Evolutionary conservation across 2,888 invertebrate species (phyloP).

Genomic region (Synergus japonicus): DNA sequence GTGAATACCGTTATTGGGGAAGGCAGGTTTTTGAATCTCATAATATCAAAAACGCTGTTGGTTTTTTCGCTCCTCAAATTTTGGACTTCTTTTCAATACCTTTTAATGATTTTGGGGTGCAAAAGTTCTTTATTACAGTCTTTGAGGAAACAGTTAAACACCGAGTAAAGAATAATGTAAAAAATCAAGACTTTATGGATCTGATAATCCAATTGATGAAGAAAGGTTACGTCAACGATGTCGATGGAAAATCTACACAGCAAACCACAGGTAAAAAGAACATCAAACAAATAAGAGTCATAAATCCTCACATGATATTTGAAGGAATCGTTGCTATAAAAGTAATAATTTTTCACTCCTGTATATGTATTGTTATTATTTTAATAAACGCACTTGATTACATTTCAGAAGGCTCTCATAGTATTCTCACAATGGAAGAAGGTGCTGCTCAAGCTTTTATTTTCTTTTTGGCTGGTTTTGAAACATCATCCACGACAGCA

Average conservation of each 20-base stretch:
- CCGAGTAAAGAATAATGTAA: conserved; percentile 61
- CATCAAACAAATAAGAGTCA: background rate
- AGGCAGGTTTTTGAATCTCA: conserved; percentile 51
- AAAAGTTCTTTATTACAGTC: conserved; percentile 66
- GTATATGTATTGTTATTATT: background rate
- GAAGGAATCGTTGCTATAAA: no score
- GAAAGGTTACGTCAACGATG: conserved; percentile 50
- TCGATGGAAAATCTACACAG: conserved; percentile 30
- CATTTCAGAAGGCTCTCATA: conserved; percentile 46
- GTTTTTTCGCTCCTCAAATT: conserved; percentile 52
- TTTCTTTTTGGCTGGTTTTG: conserved; percentile 78
- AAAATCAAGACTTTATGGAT: conserved; percentile 65
- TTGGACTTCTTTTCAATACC: conserved; percentile 53
- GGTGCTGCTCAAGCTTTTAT: conserved; percentile 78
- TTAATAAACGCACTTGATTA: background rate
- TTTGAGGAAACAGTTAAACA: conserved; percentile 64
- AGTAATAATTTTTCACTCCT: background rate
- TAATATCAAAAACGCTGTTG: conserved; percentile 49
- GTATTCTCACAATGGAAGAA: conserved; percentile 72
- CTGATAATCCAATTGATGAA: conserved; percentile 65
- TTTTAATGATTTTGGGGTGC: conserved; percentile 51
- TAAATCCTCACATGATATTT: no score
- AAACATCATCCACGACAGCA: conserved; percentile 78
- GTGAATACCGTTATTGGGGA: conserved; percentile 59
- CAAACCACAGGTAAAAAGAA: background rate